phyloP scores from a whole-genome alignment of 2,113 vertebrate species.

The Nothoprocta pentlandii region DNA sequence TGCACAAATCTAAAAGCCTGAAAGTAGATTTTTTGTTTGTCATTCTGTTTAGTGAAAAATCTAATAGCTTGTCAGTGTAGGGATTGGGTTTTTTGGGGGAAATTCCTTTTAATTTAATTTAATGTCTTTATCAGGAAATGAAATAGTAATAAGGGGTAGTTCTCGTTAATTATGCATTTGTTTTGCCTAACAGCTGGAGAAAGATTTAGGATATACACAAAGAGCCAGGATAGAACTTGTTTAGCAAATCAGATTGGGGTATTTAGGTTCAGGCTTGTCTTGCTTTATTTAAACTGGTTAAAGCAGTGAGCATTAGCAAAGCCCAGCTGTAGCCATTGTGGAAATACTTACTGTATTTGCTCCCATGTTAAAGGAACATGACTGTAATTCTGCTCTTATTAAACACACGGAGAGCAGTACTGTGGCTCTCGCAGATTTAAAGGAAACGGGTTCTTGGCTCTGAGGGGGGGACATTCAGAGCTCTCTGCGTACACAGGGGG shows the following conservation, averaged over 20 bases:
- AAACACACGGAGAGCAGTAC: background rate
- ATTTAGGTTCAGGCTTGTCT: constrained; percentile 21
- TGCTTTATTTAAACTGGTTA: constrained; percentile 33
- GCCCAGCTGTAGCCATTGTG: constrained; percentile 4
- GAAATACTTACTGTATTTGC: constrained; percentile 33
- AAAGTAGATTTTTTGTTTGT: constrained; percentile 74
- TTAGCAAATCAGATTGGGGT: constrained; percentile 41
- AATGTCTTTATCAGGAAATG: constrained; percentile 53
- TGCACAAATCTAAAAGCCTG: constrained; percentile 70
- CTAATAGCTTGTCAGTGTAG: constrained; percentile 37
- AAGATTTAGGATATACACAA: constrained; percentile 47
- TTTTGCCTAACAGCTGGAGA: constrained; percentile 62
- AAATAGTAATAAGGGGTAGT: constrained; percentile 49
- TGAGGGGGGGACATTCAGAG: background rate
- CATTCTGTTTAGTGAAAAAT: constrained; percentile 59
- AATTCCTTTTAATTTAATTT: constrained; percentile 70
- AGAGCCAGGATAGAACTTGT: constrained; percentile 48
- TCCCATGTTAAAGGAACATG: background rate
- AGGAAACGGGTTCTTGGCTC: constrained; percentile 17
- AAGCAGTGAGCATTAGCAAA: constrained; percentile 14
- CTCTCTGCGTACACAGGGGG: background rate
- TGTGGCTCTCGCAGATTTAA: background rate
- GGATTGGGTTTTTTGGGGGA: constrained; percentile 21
- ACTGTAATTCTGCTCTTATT: background rate
- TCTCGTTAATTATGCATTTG: constrained; percentile 70